Base-by-base conservation (phyloP, 2,113 vertebrate species). In the Anolis sagrei region DNA sequence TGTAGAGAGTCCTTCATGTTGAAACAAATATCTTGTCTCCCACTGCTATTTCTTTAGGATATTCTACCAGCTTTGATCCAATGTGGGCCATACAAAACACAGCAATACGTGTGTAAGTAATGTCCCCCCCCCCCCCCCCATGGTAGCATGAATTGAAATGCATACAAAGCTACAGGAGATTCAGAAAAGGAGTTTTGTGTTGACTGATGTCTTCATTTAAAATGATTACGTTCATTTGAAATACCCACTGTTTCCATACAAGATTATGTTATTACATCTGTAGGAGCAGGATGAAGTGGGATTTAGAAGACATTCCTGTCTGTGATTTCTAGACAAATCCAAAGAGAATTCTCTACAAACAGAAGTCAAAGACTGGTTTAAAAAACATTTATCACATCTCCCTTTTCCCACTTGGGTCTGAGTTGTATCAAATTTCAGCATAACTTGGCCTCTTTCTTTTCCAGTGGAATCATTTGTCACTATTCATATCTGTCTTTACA, bases 321-420 rank as follows among this genome's bases (percentile, higher is more conserved):
- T 81, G 69, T 91, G 81, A 84, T 91, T 77, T 89, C 87, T 74
- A 87, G 82, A 93, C 92, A 86, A 91, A 83, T 89, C 89, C 82
- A 83, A 86, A 85, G 86, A 78, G 84, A 85, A 91, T 74, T 73
- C 86, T 58, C 90, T 93, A 93, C 90, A 91, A 88, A 85, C 74
- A 75, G 69, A 73, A 93, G 86, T 86, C 86, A 85, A 90, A 69
- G 86, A 79, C 61, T 25, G 69, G 79, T 87, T 84, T 84, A 68
- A 5, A 48, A 93, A 91, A 82, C 90, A 93, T 94, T 90, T 92
- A 93, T 92, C 92, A 94, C 82, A 58, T 79, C 76, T 90, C 84
- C 72, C 90, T 93, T 89, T 88, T 93, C 88, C 86, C 91, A 84
- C 85, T 88, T 88, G 90, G 91, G 92, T 88, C 85, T 5, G 49